Evolutionary conservation across 2,888 invertebrate species (phyloP).

Genomic region (Zeuzera pyrina): DNA sequence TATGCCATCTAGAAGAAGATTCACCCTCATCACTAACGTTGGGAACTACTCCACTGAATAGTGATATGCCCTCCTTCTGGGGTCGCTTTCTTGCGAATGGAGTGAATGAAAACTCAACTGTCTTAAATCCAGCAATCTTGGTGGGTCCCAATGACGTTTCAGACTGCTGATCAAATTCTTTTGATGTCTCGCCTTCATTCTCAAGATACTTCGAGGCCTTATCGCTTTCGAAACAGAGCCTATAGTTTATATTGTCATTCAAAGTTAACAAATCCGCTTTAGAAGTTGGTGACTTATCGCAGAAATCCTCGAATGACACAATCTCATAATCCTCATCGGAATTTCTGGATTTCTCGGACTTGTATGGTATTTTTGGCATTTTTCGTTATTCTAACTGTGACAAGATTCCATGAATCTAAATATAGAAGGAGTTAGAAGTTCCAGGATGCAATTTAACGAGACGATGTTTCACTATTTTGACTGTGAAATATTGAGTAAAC

Average conservation of each 20-base stretch:
- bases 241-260: constrained; percentile 68
- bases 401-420: background rate
- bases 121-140: constrained; percentile 43
- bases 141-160: constrained; percentile 57
- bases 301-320: constrained; percentile 75
- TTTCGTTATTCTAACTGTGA: constrained; percentile 19
- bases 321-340: constrained; percentile 64
- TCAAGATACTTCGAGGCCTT: constrained; percentile 37
- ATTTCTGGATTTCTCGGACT: constrained; percentile 49
- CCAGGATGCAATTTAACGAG: too few species aligned
- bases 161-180: constrained; percentile 36
- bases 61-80: constrained; percentile 33
- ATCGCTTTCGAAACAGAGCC: constrained; percentile 58
- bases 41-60: constrained; percentile 52
- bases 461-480: too few species aligned
- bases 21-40: constrained; percentile 44
- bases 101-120: constrained; percentile 44
- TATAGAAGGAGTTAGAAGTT: background rate
- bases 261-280: constrained; percentile 71
- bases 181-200: constrained; percentile 46
- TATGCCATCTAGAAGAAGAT: constrained; percentile 16
- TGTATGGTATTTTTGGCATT: constrained; percentile 66
- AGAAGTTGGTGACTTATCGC: constrained; percentile 64
- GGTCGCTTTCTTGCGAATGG: constrained; percentile 47
- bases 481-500: too few species aligned